Base-by-base conservation (phyloP, 2,797 vertebrate species). In the Amniataba percoides region DNA sequence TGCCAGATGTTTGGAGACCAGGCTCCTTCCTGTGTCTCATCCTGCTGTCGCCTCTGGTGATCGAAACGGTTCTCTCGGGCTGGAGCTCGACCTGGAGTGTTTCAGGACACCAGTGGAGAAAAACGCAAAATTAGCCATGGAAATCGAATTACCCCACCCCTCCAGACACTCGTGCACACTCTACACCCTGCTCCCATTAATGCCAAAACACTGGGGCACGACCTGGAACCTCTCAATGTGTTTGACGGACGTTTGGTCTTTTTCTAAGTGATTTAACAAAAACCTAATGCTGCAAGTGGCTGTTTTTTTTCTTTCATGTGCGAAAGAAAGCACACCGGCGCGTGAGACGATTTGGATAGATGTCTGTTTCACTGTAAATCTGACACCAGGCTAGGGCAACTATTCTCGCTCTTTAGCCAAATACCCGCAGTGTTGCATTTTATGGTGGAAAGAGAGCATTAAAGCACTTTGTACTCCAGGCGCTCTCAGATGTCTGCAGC, bases 1-100 rank as follows among this genome's bases (percentile, higher is more conserved):
- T 72, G 88, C 95, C 95, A 96, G 95, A 95, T 95, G 95, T 95
- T 93, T 92, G 85, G 89, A 94, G 93, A 92, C 91, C 93, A 84
- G 89, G 84, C 94, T 92, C 87, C 93, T 95, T 95, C 93, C 94
- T 95, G 94, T 86, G 87, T 94, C 92, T 94, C 92, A 93, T 93
- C 91, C 93, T 89, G 91, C 92, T 88, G 87, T 93, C 88, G 89
- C 94, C 94, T 83, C 90, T 86, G 90, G 93, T 94, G 93, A 92
- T 87, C 57, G 13, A 84, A 61, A 59, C 60, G 52, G 61, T 87
- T 84, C 78, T 85, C 69, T 73, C 14, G 25, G 85, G 83, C 88
- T 83, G 83, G 64, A 77, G 89, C 82, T 86, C 75, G 51, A 88
- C 92, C 90, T 86, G 83, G 73, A 86, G 88, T 86, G 87, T 91